phyloP scores from a whole-genome alignment of 2,797 vertebrate genomes.

The Euphonia xanthogaster region DNA sequence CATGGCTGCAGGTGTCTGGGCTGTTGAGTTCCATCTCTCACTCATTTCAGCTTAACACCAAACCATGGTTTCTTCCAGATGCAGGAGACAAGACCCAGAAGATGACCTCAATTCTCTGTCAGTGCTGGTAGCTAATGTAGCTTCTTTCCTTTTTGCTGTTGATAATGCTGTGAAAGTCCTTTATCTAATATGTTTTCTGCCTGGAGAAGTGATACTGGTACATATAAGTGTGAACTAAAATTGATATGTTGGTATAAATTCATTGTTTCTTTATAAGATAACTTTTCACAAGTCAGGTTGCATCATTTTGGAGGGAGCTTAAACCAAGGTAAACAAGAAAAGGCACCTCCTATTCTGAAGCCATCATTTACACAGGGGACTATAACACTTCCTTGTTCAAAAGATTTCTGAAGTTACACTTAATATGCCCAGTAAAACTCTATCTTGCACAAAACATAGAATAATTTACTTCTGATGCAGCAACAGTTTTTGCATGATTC shows the following conservation, averaged over 20 bases:
- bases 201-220: not conserved
- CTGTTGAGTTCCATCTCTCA: not conserved
- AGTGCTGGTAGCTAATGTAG: not conserved
- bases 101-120: not conserved
- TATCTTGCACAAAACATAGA: not conserved
- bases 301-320: not conserved
- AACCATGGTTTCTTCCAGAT: not conserved
- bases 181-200: not conserved
- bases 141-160: not conserved
- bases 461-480: not conserved
- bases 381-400: not conserved
- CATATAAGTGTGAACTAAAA: not conserved
- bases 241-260: not conserved
- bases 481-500: not conserved
- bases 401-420: not conserved
- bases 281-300: not conserved
- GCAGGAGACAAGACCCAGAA: not conserved
- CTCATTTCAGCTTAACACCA: not conserved
- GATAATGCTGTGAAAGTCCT: not conserved
- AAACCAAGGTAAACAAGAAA: not conserved
- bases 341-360: not conserved
- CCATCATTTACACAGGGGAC: not conserved
- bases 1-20: not conserved
- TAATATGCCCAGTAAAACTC: not conserved
- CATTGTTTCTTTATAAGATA: not conserved